Percentiles rank a stretch among this genome's conserved stretches.
Conservation (phyloP, 2,113 vertebrate species). For the Gobio gobio region DNA sequence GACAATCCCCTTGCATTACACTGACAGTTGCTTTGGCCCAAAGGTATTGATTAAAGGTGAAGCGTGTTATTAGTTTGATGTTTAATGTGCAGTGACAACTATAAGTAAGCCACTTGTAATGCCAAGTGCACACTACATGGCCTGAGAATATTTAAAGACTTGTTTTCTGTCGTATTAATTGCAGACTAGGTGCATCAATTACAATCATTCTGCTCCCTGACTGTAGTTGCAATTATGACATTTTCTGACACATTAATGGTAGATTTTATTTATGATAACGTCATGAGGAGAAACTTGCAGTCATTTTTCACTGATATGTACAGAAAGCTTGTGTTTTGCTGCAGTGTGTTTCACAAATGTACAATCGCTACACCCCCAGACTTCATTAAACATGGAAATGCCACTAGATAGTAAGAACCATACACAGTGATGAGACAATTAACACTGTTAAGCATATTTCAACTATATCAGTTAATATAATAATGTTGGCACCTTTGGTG, state of each 20-base stretch:
- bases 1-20: not conserved
- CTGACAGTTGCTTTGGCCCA: conserved; percentile 12
- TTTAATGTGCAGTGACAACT: conserved; percentile 17
- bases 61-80: not conserved
- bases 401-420: not conserved
- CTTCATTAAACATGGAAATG: not conserved
- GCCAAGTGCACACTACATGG: not conserved
- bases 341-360: not conserved
- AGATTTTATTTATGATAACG: not conserved
- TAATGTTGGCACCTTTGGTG: not conserved
- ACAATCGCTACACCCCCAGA: too few species aligned
- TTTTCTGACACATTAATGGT: not conserved
- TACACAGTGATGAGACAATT: not conserved
- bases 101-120: not conserved
- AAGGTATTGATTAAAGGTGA: conserved; percentile 14
- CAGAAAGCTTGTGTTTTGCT: not conserved
- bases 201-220: not conserved
- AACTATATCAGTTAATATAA: not conserved
- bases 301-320: not conserved
- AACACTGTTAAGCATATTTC: not conserved
- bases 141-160: not conserved
- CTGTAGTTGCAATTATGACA: not conserved
- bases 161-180: not conserved
- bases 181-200: not conserved
- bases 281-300: not conserved